These are phyloP conservation scores for Gnathonemus echidnorhynchus DNA, from an alignment of 2,113 vertebrate genomes.

Conservation along the genomic window DNA sequence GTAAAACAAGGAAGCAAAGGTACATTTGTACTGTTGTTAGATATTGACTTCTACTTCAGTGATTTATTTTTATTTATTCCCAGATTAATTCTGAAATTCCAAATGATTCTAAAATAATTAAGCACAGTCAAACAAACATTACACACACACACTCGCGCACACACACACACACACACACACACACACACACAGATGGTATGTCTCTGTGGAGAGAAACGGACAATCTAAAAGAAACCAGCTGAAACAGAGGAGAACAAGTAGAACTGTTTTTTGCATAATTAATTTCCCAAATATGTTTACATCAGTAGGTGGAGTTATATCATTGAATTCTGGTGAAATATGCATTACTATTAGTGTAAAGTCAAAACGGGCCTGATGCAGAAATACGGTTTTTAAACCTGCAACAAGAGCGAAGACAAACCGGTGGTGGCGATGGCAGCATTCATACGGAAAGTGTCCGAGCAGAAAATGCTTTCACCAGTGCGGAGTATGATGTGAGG, in stretches of 20 bases:
- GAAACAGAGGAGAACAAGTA: neutral
- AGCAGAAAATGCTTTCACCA: neutral
- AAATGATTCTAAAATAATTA: neutral
- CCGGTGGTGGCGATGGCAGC: neutral
- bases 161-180: too few species aligned
- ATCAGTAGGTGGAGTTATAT: neutral
- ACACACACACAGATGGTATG: too few species aligned
- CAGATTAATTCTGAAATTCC: neutral
- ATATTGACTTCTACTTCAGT: neutral
- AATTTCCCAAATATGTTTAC: neutral
- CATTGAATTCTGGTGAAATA: neutral
- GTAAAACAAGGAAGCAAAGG: neutral
- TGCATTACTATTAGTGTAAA: neutral
- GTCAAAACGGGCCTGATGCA: neutral
- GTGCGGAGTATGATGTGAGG: neutral
- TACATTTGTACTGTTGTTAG: neutral
- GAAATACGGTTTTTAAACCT: neutral
- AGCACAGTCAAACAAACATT: neutral
- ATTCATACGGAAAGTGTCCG: neutral
- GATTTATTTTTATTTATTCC: neutral
- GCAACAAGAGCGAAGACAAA: neutral
- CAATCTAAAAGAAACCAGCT: neutral
- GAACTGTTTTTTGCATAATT: neutral
- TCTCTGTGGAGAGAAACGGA: neutral
- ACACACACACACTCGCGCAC: neutral